Base-by-base conservation (phyloP, 2,888 invertebrate genomes). In the Archips xylosteana region DNA sequence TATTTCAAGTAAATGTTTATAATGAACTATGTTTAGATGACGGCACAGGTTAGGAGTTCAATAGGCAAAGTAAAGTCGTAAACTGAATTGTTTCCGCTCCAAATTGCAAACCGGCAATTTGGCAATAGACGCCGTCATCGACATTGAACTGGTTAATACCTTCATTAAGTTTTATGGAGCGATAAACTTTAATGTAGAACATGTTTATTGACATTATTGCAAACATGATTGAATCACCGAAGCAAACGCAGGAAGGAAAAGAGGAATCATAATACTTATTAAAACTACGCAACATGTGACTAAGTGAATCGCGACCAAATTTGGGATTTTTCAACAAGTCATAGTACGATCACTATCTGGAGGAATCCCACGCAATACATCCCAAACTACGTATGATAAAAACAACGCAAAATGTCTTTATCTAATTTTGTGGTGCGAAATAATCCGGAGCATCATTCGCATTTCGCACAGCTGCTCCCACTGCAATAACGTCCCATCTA, bases 81-180 rank as follows among this genome's bases (percentile, higher is more conserved):
- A 68, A 34, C 47, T 23, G 63, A 36, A 49, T 15, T 61, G 62
- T 68, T 63, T 73, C 63, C 68, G 68, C 68, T 63, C 62, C 39
- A 32, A 63, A 68, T 68, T 64, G 59, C 59, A 34, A 36, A 36
- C 65, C 49, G 32, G 47, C 67, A 57, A 73, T 72, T 68, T 63
- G 39, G 63, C 57, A 68, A 68, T 57, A 23, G 59, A 66, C 36
- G 51, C 65, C n/a, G 51, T n/a, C 49, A 51, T 51, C 65, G 68
- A 61, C 73, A 73, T 59, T 73, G 68, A 68, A 68, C 63, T 49
- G 49, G 45, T 63, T 73, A 65, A 34, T 15, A 36, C 36, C 10
- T 9, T 68, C 59, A 68, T 63, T 47, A 68, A n/a, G 59, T 49
- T 68, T 66, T 64, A 73, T 64, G 59, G 12, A 5, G 63, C 57